Base-by-base conservation (phyloP, 2,888 invertebrate genomes). In the Germaria angustata region DNA sequence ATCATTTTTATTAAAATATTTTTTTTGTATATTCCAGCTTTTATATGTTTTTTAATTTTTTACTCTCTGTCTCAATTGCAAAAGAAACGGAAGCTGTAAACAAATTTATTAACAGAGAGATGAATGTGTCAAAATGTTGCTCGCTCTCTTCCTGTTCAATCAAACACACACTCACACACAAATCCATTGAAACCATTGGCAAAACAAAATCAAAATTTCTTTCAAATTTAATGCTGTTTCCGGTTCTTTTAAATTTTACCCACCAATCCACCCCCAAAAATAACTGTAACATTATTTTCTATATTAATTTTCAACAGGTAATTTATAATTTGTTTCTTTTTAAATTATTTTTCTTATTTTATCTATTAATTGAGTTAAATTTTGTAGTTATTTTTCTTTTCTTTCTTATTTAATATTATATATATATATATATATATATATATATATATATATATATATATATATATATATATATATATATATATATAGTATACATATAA, bases 31-130 rank as follows among this genome's bases (percentile, higher is more conserved):
- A 73, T 78, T 79, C 4, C 79, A 80, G 79, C 72, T 53, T 59
- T 73, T 79, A 57, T 59, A 39, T 68, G 15, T 57, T 72, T 41
- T 51, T 78, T 55, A 75, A 11, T 28, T 57, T 63, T 24, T 44
- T 9, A 28, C 22, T 28, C 28, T 39, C 20, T 32, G 15, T 24
- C 51, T 34, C 51, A 36, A 34, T 9, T 39, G 17, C 36, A 78
- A 78, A 82, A 82, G 82, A 82, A 82, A 82, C 82, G 82, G 82
- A 82, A 82, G 75, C 82, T 71, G 46, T 17, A 46, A 61, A 28
- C 49, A 72, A 66, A 72, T 39, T 41, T 28, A 28, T 44, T 32
- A 55, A 32, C 24, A 49, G 28, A 53, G 28, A 32, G 32, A 8
- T 51, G 63, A 44, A 32, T 65, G 39, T 57, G 44, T 57, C 49